Evolutionary conservation across 2,113 vertebrate genomes (phyloP).

Genomic region (Lophura nycthemera): DNA sequence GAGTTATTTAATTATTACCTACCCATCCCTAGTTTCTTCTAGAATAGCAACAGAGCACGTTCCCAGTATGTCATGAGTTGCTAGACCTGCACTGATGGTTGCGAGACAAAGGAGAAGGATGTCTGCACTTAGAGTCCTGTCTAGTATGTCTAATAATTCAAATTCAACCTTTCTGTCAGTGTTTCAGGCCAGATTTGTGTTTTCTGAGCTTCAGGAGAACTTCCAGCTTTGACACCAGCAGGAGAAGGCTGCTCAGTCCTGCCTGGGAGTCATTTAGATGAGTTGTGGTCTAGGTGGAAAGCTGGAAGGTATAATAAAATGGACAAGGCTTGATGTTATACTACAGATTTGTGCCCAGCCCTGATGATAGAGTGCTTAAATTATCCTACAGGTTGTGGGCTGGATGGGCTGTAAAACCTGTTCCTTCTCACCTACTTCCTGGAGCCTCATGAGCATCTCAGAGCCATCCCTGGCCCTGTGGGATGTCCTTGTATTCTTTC

Average conservation of each 20-base stretch:
- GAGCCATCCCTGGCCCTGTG: neutral
- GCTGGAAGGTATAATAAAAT: neutral
- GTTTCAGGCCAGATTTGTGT: neutral
- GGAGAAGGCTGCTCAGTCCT: neutral
- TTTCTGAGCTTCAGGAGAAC: neutral
- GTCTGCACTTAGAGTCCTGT: neutral
- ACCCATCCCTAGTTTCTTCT: neutral
- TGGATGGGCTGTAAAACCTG: neutral
- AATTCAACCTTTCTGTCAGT: neutral
- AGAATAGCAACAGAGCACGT: neutral
- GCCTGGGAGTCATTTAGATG: rapidly evolving
- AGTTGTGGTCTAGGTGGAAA: neutral
- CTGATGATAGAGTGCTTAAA: rapidly evolving
- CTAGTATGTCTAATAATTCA: rapidly evolving
- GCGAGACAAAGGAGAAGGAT: neutral
- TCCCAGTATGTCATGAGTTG: neutral
- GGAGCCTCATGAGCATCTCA: rapidly evolving
- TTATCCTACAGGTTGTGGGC: neutral
- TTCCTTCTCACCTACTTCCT: neutral
- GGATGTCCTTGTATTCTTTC: neutral
- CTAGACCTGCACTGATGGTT: neutral
- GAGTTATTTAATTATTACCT: neutral
- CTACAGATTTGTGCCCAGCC: neutral
- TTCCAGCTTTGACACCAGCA: neutral
- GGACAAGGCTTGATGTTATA: neutral